Base-by-base conservation (phyloP, 2,888 invertebrate species). In the Agrotis segetum region DNA sequence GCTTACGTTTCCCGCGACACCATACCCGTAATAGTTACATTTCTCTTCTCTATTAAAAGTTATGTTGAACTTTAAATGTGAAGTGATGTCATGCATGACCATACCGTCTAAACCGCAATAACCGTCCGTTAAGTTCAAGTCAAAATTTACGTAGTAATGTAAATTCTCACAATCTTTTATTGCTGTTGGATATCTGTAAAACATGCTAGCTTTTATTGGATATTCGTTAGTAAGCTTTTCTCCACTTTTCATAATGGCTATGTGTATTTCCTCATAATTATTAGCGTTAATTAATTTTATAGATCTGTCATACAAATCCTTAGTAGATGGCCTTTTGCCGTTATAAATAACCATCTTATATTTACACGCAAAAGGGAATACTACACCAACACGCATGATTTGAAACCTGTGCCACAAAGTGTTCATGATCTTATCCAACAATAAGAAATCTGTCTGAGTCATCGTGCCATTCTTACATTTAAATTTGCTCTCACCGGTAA, bases 21-120 rank as follows among this genome's bases (percentile, higher is more conserved):
- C 77, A 58, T 86, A 91, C 0, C 92, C 92, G 50, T 88, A 92
- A 53, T 47, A 75, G 34, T 81, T 59, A 63, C 85, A 87, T 11
- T 67, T 64, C 0, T 81, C 66, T 13, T 86, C 71, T 0, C 68
- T 68, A 16, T 83, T 77, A 34, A 87, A 82, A 0, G 71, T 66
- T 1, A 88, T 24, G 21, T 92, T 86, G 40, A 90, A 92, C 63
- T 88, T 81, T 24, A 90, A 90, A 77, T 89, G 64, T 7, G 79
- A 66, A 0, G 92, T 64, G 13, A 88, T 79, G 67, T 92, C 91
- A 16, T 88, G 78, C 90, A 92, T 89, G 3, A 92, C 72, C 67
- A 93, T 74, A 5, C 88, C 92, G 29, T 93, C 93, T 67, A 91
- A 69, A 5, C 93, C 93, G 63, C 92, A 93, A 46, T 79, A 89